Base-by-base conservation (phyloP, 2,797 vertebrate species). In the Rhinophrynus dorsalis region DNA sequence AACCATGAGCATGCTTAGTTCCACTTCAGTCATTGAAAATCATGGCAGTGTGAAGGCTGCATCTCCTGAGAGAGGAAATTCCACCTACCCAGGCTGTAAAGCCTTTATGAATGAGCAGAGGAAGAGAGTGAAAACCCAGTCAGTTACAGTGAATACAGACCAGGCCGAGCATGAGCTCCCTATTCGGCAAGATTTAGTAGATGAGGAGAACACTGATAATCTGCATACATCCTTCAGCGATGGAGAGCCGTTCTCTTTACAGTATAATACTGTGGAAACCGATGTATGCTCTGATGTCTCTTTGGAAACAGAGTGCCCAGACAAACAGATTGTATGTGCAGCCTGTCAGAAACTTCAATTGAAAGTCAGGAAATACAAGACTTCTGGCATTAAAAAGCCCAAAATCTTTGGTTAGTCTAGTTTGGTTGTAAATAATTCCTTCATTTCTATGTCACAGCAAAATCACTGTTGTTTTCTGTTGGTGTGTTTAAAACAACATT, bases 391-490 rank as follows among this genome's bases (percentile, higher is more conserved):
- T 18, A 60, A 54, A 54, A 20, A 38, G 26, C 35, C 35, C 12
- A 65, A 65, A 52, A 37, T 52, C 1, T 40, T 29, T 2, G 62
- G 62, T 65, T 30, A n/a, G 48, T 52, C 6, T 47, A 7, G 20
- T 7, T 6, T 8, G 17, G 29, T 30, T 30, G 9, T 4, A 30
- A 30, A 30, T 30, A 4, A 18, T 44, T 44, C 6, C 15, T 44
- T 44, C 5, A 7, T 2, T 44, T 44, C n/a, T n/a, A n/a, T n/a
- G n/a, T n/a, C n/a, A n/a, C n/a, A n/a, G n/a, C n/a, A n/a, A n/a
- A n/a, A n/a, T n/a, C n/a, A n/a, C n/a, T n/a, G n/a, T n/a, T n/a
- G n/a, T n/a, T n/a, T n/a, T n/a, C n/a, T n/a, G n/a, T n/a, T n/a
- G n/a, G n/a, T n/a, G n/a, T n/a, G n/a, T n/a, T n/a, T n/a, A n/a